These are phyloP conservation scores for Xanthorhoe spadicearia DNA, from an alignment of 2,888 invertebrate species.

Conservation along the genomic window DNA sequence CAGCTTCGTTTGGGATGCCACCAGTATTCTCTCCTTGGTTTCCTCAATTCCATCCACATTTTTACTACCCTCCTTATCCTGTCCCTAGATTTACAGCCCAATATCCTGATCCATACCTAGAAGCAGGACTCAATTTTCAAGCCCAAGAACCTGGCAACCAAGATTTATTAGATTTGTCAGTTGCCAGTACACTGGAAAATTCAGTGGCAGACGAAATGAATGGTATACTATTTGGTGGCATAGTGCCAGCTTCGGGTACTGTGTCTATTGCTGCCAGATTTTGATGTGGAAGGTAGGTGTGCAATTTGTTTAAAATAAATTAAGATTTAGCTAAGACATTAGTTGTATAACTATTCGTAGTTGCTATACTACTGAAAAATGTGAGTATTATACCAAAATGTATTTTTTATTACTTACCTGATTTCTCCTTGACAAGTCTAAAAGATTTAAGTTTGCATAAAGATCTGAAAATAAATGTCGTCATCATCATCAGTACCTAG, in stretches of 20 bases:
- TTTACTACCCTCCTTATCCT: not conserved
- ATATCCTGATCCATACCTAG: slow-evolving; percentile 3
- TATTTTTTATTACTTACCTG: too few relatives aligned
- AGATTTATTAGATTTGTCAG: slow-evolving; percentile 7
- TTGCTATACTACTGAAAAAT: too few relatives aligned
- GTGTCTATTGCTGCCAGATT: slow-evolving; percentile 38
- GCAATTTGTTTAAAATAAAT: too few relatives aligned
- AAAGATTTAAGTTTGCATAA: too few relatives aligned
- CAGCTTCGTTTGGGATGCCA: slow-evolving; percentile 8
- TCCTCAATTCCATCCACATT: not conserved
- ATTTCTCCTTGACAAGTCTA: too few relatives aligned
- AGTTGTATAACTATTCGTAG: too few relatives aligned
- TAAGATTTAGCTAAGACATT: too few relatives aligned
- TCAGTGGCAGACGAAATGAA: slow-evolving; percentile 2
- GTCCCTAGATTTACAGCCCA: not conserved
- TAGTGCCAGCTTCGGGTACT: slow-evolving; percentile 36
- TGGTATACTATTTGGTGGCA: slow-evolving; percentile 21
- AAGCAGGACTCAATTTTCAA: not conserved
- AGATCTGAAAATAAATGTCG: too few relatives aligned
- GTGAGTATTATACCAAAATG: too few relatives aligned
- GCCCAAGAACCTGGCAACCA: not conserved
- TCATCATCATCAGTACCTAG: too few relatives aligned
- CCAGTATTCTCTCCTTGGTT: slow-evolving; percentile 13
- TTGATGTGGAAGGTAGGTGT: slow-evolving; percentile 19
- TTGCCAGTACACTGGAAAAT: slow-evolving; percentile 4